These are phyloP conservation scores for Octopus sinensis DNA, from an alignment of 1,140 invertebrate genomes.

Conservation along the genomic window DNA sequence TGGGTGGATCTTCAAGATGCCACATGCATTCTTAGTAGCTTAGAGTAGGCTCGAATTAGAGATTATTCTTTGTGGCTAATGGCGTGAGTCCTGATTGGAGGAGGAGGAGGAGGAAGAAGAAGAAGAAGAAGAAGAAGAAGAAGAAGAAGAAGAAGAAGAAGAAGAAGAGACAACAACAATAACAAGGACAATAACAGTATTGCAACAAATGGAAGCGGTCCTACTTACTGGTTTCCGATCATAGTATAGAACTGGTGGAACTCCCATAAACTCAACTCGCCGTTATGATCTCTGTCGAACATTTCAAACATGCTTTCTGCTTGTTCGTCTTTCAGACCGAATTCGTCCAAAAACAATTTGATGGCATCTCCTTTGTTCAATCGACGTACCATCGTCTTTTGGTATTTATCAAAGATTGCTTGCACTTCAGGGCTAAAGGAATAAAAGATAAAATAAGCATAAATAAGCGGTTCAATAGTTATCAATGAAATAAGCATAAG, in stretches of 20 bases:
- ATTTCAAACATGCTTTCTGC: constrained; percentile 47
- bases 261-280: constrained; percentile 50
- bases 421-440: constrained; percentile 36
- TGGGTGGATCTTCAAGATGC: too few relatives aligned
- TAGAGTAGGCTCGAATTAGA: too few relatives aligned
- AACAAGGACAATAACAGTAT: neutral
- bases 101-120: neutral
- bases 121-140: neutral
- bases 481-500: too few relatives aligned
- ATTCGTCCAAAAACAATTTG: constrained; percentile 40
- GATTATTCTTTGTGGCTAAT: too few relatives aligned
- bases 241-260: constrained; percentile 47
- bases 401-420: constrained; percentile 43
- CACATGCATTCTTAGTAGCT: too few relatives aligned
- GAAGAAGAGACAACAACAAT: neutral
- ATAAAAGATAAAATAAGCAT: constrained; percentile 13
- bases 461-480: neutral
- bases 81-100: too few relatives aligned
- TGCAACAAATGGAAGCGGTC: neutral
- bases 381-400: constrained; percentile 34
- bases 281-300: constrained; percentile 50
- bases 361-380: constrained; percentile 39
- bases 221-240: constrained; percentile 38
- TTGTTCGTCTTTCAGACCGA: constrained; percentile 39
- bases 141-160: neutral